Evolutionary conservation across 2,888 invertebrate species (phyloP).

Genomic region (Chironomus tentans): DNA sequence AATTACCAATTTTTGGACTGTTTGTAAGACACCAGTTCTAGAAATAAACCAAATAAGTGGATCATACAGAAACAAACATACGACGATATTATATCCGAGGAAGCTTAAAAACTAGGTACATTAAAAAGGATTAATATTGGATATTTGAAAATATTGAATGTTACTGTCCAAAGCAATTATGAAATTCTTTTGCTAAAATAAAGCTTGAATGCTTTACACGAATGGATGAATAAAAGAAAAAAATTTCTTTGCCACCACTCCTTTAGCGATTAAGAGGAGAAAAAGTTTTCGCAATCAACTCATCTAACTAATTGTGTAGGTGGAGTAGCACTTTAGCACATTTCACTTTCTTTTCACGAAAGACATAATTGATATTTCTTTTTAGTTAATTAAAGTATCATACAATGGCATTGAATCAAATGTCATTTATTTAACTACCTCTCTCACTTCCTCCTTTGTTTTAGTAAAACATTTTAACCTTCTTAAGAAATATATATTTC

Average conservation of each 20-base stretch:
- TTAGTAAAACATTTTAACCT: not conserved
- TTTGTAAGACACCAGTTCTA: too few relatives aligned
- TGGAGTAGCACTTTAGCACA: constrained; percentile 10
- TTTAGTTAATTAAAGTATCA: constrained; percentile 22
- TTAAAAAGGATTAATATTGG: too few relatives aligned
- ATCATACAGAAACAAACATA: too few relatives aligned
- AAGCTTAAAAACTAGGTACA: too few relatives aligned
- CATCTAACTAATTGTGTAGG: constrained; percentile 13
- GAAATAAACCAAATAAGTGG: too few relatives aligned
- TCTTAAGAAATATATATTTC: not conserved
- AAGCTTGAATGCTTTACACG: too few relatives aligned
- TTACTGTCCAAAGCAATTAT: too few relatives aligned
- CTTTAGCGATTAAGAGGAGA: not conserved
- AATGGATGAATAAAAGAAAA: not conserved
- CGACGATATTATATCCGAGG: too few relatives aligned
- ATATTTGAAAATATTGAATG: too few relatives aligned
- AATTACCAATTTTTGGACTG: too few relatives aligned
- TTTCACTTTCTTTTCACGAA: not conserved
- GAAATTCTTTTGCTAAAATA: too few relatives aligned
- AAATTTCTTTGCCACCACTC: not conserved
- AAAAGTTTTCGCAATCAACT: not conserved
- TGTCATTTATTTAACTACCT: constrained; percentile 13
- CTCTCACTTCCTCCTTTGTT: not conserved
- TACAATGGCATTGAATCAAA: not conserved
- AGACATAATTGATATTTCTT: constrained; percentile 17